phyloP scores from a whole-genome alignment of 2,888 invertebrate genomes.

The Nematopogon swammerdamellus region DNA sequence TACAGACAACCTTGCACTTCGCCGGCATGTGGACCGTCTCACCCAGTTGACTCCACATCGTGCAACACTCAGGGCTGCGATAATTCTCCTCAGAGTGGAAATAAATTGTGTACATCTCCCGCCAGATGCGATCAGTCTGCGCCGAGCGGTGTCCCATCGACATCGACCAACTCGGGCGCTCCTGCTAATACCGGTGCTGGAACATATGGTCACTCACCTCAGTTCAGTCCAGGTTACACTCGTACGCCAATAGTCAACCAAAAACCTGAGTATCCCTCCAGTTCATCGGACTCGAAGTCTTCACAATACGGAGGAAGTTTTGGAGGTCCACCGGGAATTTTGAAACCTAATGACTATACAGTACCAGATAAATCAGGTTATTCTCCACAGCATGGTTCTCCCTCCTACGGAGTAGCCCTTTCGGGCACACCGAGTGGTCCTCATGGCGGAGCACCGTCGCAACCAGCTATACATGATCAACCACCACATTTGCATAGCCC shows the following conservation, averaged over 20 bases:
- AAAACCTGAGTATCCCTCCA: not conserved
- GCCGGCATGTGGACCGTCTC: not conserved
- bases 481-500: not conserved
- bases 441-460: constrained; percentile 8
- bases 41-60: not conserved
- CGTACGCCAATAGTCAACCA: not conserved
- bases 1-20: not conserved
- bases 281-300: not conserved
- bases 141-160: not conserved
- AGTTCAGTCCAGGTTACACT: constrained; percentile 7
- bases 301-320: constrained; percentile 22
- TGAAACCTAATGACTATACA: constrained; percentile 26
- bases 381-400: constrained; percentile 7
- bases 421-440: constrained; percentile 11
- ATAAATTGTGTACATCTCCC: too few relatives aligned
- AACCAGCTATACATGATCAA: not conserved
- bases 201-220: constrained; percentile 10
- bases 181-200: constrained; percentile 15
- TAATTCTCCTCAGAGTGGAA: too few relatives aligned
- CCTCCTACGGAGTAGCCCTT: constrained; percentile 4
- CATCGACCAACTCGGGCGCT: constrained; percentile 15
- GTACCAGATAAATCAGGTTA: constrained; percentile 13
- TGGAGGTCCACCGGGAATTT: constrained; percentile 24
- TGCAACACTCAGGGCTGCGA: too few relatives aligned
- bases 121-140: not conserved